phyloP scores from a whole-genome alignment of 2,113 vertebrate genomes.

The Equus quagga region DNA sequence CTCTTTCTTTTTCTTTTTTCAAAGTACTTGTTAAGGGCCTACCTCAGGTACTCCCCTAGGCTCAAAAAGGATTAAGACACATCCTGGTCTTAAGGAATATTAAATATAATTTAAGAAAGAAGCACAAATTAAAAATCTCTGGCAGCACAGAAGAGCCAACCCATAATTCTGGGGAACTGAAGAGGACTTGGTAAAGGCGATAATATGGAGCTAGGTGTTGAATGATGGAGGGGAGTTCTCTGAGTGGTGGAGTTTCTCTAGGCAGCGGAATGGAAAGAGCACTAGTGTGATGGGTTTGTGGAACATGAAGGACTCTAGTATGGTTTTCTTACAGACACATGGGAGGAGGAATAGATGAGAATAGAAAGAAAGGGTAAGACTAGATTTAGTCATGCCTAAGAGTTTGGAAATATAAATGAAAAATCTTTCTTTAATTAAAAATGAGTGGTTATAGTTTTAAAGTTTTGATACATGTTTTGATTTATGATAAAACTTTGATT shows the following conservation, averaged over 20 bases:
- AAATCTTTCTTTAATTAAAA: constrained; percentile 10
- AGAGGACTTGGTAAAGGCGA: background rate
- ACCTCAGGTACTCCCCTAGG: background rate
- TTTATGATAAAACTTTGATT: background rate
- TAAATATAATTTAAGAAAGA: background rate
- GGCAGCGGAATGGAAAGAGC: background rate
- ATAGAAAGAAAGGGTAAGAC: background rate
- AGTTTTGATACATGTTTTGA: constrained; percentile 4
- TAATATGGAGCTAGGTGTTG: background rate
- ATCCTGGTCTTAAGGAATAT: background rate
- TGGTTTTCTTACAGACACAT: background rate
- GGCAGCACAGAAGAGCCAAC: background rate
- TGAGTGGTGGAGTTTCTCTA: background rate
- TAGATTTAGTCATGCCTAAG: background rate
- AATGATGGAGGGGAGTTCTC: background rate
- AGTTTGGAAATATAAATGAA: constrained; percentile 36
- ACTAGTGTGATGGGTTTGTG: background rate
- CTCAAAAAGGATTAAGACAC: background rate
- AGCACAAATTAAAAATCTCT: background rate
- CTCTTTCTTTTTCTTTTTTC: background rate
- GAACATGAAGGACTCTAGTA: background rate
- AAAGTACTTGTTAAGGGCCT: constrained; percentile 1
- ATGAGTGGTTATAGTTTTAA: constrained; percentile 20
- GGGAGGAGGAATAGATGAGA: background rate
- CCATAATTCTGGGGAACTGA: background rate